Evolutionary conservation across 2,888 invertebrate genomes (phyloP), one percentile per base, ranked within the genome.

Genomic region (Geotrupes spiniger): DNA sequence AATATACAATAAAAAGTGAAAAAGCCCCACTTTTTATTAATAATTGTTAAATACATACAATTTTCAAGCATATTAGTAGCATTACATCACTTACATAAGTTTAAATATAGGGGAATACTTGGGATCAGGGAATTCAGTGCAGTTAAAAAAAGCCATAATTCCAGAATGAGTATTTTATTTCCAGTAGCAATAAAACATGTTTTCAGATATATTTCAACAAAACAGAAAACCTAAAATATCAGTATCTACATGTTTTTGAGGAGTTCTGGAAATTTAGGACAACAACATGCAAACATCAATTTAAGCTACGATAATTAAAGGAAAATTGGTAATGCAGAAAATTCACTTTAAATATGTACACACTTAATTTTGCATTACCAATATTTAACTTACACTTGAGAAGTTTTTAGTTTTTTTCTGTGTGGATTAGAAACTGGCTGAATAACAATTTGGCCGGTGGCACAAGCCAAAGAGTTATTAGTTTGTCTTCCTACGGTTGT

Each of bases 401-500:
- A 82, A 11, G 81, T 81, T 66, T 83, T 83, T 26, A 83, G 69
- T 67, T 82, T 83, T 61, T 80, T 81, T 54, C 79, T 65, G 58
- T 60, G 62, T 17, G 67, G 55, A 59, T 65, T 70, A 2, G 66
- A 57, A 10, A 68, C 58, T 1, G 77, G 75, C 53, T 78, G 85
- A 69, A 91, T 89, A 47, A 90, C 79, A 55, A 91, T 89, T 68
- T 89, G 89, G 17, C 90, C 91, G 2, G 89, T 89, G 41, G 89
- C 85, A 8, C 88, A 88, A 1, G 91, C 87, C 38, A 92, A 75
- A 1, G 91, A 91, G 72, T 91, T 91, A 66, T 92, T 92, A 6
- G 91, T 92, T 72, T 91, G 90, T 50, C 91, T 77, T 43, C 91
- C 90, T 16, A 80, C 71, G 2, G 78, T 75, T 57, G 64, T 60